These are phyloP conservation scores for Kryptopterus vitreolus DNA, from an alignment of 2,797 vertebrate genomes.

Conservation along the genomic window DNA sequence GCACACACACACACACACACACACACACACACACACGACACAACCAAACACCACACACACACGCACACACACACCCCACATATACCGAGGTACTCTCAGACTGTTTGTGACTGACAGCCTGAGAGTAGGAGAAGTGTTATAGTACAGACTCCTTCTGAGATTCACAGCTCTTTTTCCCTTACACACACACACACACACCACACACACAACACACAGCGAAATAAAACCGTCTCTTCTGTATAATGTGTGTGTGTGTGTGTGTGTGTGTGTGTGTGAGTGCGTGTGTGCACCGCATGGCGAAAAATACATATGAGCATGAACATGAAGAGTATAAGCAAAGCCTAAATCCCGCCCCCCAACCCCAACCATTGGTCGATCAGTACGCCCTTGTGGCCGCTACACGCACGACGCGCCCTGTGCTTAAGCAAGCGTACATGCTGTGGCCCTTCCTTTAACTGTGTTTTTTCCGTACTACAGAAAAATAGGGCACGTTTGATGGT, in stretches of 20 bases:
- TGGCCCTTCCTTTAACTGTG: constrained; percentile 35
- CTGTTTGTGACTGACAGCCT: constrained; percentile 57
- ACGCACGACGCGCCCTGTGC: not conserved
- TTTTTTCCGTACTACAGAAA: constrained; percentile 32
- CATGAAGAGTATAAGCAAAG: no score
- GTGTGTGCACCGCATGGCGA: constrained; percentile 28
- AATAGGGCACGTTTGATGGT: constrained; percentile 53
- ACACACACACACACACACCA: constrained; percentile 22
- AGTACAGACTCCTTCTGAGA: constrained; percentile 50
- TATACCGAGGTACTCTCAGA: not conserved
- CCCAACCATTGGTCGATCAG: constrained; percentile 33
- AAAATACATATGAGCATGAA: constrained; percentile 41
- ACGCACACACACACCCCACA: not conserved
- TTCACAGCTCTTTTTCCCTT: constrained; percentile 50
- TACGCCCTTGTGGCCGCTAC: not conserved
- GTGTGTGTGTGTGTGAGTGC: constrained; percentile 26
- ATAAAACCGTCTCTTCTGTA: constrained; percentile 21
- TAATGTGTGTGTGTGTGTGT: constrained; percentile 31
- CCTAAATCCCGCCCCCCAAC: no score
- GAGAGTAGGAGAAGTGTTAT: constrained; percentile 57
- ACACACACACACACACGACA: not conserved
- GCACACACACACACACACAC: constrained; percentile 28
- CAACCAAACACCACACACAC: no score
- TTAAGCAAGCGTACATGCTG: constrained; percentile 1
- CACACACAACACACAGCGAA: constrained; percentile 3